phyloP scores from a whole-genome alignment of 2,888 invertebrate species.

The Chironomus riparius region DNA sequence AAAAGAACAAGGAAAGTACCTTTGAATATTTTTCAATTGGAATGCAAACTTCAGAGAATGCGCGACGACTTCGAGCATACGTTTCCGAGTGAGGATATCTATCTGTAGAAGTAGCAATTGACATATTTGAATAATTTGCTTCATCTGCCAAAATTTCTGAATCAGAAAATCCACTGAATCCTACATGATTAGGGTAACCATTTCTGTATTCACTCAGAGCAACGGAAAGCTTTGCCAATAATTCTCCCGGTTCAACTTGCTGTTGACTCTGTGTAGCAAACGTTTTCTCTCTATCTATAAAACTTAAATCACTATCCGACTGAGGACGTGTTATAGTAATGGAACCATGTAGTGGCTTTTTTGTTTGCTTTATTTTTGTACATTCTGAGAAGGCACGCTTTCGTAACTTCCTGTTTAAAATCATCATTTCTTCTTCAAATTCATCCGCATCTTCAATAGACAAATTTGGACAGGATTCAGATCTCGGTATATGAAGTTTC shows the following conservation, averaged over 20 bases:
- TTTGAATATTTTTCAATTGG: slow-evolving; percentile 29
- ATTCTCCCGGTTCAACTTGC: slow-evolving; percentile 59
- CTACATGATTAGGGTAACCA: slow-evolving; percentile 34
- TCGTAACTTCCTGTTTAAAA: background rate
- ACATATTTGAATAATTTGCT: slow-evolving; percentile 46
- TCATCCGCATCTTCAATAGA: slow-evolving; percentile 51
- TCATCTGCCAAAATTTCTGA: slow-evolving; percentile 65
- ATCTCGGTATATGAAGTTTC: slow-evolving; percentile 46
- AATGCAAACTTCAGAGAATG: slow-evolving; percentile 50
- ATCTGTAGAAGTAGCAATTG: slow-evolving; percentile 41
- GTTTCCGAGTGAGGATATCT: no score
- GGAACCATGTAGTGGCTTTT: background rate
- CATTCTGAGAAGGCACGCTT: slow-evolving; percentile 54
- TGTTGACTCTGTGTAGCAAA: slow-evolving; percentile 50
- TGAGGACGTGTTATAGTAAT: slow-evolving; percentile 47
- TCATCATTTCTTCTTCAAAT: background rate
- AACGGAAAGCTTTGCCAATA: slow-evolving; percentile 67
- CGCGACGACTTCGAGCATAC: slow-evolving; percentile 38
- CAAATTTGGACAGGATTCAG: slow-evolving; percentile 61
- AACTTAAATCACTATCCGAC: slow-evolving; percentile 69
- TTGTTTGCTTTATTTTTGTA: slow-evolving; percentile 31
- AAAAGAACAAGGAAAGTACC: background rate
- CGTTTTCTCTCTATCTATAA: slow-evolving; percentile 69
- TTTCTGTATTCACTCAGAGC: slow-evolving; percentile 56
- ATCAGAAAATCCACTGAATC: slow-evolving; percentile 54